These are phyloP conservation scores for Acestrorhynchus altus DNA, from an alignment of 2,797 vertebrate genomes.

Conservation along the genomic window DNA sequence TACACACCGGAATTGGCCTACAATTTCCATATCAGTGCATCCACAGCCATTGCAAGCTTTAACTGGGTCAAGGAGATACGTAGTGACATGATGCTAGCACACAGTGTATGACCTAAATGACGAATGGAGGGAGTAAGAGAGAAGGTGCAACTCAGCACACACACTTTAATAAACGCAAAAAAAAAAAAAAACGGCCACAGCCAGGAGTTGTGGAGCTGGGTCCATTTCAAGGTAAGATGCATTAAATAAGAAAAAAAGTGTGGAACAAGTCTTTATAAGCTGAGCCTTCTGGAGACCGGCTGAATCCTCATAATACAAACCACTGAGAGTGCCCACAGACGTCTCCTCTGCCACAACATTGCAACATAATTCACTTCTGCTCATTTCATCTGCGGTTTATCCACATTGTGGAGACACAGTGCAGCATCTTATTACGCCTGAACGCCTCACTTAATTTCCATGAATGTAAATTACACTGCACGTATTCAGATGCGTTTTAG, in stretches of 20 bases:
- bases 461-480: conserved; percentile 9
- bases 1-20: too few relatives aligned
- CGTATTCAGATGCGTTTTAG: conserved; percentile 13
- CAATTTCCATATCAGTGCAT: too few relatives aligned
- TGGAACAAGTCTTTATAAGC: background rate
- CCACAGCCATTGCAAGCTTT: background rate
- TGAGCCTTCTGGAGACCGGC: background rate
- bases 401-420: conserved; percentile 19
- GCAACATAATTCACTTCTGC: conserved; percentile 19
- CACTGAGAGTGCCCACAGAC: background rate
- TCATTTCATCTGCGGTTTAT: conserved; percentile 39
- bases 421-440: conserved; percentile 29
- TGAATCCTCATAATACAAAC: background rate
- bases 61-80: conserved; percentile 40
- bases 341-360: background rate
- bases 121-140: background rate
- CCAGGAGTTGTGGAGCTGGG: background rate
- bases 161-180: conserved; percentile 11
- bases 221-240: background rate
- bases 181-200: background rate
- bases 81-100: conserved; percentile 23
- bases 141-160: background rate
- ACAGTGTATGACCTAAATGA: conserved; percentile 13
- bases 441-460: background rate
- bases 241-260: background rate